Conservation (phyloP, 2,888 invertebrate genomes). For the Philereme transversata region DNA sequence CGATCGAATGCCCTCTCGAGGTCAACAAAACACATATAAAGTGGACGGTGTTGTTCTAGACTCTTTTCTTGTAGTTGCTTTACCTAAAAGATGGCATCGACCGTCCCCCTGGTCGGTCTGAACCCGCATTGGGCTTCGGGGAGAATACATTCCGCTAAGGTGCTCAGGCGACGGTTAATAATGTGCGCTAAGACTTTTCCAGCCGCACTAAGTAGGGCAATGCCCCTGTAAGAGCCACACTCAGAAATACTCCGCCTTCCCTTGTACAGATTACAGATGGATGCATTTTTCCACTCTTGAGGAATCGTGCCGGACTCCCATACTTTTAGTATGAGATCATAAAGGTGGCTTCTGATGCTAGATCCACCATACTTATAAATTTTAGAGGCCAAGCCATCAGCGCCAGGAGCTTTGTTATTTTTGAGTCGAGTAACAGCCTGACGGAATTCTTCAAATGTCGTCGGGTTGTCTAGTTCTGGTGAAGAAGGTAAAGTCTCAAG, state of each 20-base stretch:
- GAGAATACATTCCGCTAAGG: neutral
- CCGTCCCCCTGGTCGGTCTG: no score
- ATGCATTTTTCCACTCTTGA: conserved; percentile 24
- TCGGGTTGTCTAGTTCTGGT: conserved; percentile 5
- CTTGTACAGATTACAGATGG: conserved; percentile 26
- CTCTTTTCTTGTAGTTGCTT: no score
- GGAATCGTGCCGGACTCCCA: conserved; percentile 9
- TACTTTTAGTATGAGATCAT: conserved; percentile 6
- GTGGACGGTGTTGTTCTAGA: no score
- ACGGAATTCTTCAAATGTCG: conserved; percentile 13
- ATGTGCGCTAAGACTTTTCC: conserved; percentile 14
- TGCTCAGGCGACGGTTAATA: conserved; percentile 16
- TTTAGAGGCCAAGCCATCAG: conserved; percentile 20
- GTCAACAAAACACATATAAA: no score
- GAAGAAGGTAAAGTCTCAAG: conserved; percentile 1
- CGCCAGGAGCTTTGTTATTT: conserved; percentile 14
- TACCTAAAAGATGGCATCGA: no score
- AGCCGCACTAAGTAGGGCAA: conserved; percentile 19
- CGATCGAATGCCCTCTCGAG: no score
- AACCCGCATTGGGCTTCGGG: no score
- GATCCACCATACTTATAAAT: conserved; percentile 26
- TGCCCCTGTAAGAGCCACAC: conserved; percentile 16
- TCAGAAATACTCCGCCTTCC: conserved; percentile 4
- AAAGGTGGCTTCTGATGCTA: conserved; percentile 5
- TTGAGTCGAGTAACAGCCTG: conserved; percentile 7